phyloP scores from a whole-genome alignment of 53 echinoderm and acorn worm species.

The Glandiceps talaboti region DNA sequence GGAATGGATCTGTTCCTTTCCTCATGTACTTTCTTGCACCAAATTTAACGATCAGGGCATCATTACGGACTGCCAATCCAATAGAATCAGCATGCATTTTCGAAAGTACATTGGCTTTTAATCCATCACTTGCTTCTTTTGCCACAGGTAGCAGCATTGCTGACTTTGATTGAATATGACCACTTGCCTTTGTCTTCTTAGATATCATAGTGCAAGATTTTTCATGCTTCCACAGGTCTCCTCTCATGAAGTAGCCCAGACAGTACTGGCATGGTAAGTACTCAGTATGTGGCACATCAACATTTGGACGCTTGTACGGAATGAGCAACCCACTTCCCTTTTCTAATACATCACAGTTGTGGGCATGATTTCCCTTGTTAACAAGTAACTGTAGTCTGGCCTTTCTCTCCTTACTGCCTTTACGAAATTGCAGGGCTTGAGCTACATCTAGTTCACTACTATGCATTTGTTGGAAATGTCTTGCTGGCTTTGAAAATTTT shows the following conservation, averaged over 20 bases:
- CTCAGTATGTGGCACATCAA: conserved; percentile 12
- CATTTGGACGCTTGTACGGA: conserved; percentile 29
- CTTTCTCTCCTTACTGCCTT: background rate
- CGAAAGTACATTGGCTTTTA: background rate
- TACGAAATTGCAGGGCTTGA: background rate
- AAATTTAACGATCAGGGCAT: background rate
- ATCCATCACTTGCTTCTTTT: background rate
- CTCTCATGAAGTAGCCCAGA: conserved; percentile 34
- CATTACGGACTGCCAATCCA: background rate
- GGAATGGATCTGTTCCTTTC: background rate
- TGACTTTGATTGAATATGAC: background rate
- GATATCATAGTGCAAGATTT: conserved; percentile 12
- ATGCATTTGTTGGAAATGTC: conserved; percentile 32
- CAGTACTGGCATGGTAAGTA: conserved; percentile 35
- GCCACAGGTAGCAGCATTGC: background rate
- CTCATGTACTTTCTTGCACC: background rate
- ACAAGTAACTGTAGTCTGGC: background rate
- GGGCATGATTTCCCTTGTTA: conserved; percentile 51
- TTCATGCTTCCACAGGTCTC: conserved; percentile 34
- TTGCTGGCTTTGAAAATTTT: conserved; percentile 31
- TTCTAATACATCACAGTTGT: conserved; percentile 36
- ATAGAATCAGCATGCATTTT: background rate
- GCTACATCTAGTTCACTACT: conserved; percentile 20
- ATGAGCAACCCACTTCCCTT: conserved; percentile 33
- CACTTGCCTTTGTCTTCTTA: conserved; percentile 7